Conservation (phyloP, 2,888 invertebrate species). For the Clitarchus hookeri region DNA sequence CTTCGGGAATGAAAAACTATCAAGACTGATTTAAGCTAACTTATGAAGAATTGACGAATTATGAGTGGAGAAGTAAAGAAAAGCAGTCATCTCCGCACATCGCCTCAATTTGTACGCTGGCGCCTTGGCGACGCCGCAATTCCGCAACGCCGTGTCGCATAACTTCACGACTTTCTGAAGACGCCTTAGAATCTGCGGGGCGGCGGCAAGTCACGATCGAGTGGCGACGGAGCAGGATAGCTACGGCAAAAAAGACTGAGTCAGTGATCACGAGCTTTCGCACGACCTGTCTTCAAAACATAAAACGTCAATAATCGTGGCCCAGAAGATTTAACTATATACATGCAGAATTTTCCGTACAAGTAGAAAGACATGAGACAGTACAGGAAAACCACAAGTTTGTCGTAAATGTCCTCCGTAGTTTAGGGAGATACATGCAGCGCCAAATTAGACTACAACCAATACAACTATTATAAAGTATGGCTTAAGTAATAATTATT, state of each 20-base stretch:
- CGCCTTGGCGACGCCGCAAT: constrained; percentile 21
- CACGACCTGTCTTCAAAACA: not conserved
- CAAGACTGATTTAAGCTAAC: not conserved
- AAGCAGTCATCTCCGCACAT: constrained; percentile 26
- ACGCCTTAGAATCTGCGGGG: constrained; percentile 40
- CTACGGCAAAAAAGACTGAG: constrained; percentile 38
- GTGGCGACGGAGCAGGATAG: constrained; percentile 41
- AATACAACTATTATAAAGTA: too few species aligned
- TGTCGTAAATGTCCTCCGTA: too few species aligned
- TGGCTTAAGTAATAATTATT: too few species aligned
- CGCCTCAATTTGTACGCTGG: constrained; percentile 20
- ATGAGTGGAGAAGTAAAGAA: constrained; percentile 24
- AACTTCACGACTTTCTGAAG: constrained; percentile 25
- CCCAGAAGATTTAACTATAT: not conserved
- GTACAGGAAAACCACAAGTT: not conserved
- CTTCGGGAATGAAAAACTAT: constrained; percentile 11
- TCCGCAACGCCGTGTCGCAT: constrained; percentile 21
- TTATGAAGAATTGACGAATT: not conserved
- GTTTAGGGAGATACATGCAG: too few species aligned
- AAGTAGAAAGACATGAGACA: not conserved
- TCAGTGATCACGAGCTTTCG: not conserved
- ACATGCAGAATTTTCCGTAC: not conserved
- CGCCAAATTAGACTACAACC: too few species aligned
- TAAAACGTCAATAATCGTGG: not conserved
- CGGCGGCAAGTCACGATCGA: constrained; percentile 44